Evolutionary conservation across 2,797 vertebrate species (phyloP).

Genomic region (Hybognathus amarus): DNA sequence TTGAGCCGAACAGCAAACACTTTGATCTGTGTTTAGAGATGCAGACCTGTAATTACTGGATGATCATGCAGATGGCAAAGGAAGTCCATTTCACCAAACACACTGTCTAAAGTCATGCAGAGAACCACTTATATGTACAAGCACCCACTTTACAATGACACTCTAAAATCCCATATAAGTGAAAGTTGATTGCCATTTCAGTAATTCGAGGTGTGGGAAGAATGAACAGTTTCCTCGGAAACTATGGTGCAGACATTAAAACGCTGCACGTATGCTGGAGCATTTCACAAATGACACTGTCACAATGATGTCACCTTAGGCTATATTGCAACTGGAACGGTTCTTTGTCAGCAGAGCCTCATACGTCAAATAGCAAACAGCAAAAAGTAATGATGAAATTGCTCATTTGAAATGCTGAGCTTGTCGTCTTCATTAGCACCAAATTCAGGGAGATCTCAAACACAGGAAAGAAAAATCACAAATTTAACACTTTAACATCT

Average conservation of each 20-base stretch:
- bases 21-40: slow-evolving; percentile 35
- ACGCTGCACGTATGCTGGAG: neutral
- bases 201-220: neutral
- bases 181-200: slow-evolving; percentile 4
- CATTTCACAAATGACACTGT: slow-evolving; percentile 7
- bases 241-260: neutral
- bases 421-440: neutral
- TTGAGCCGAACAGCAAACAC: slow-evolving; percentile 16
- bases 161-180: slow-evolving; percentile 3
- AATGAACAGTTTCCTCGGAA: neutral
- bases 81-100: slow-evolving; percentile 25
- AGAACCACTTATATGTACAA: slow-evolving; percentile 9
- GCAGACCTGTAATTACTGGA: slow-evolving; percentile 38
- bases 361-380: slow-evolving; percentile 1
- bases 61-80: slow-evolving; percentile 1
- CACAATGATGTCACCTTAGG: neutral
- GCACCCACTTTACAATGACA: neutral
- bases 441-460: neutral
- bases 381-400: neutral
- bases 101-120: slow-evolving; percentile 29
- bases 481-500: neutral
- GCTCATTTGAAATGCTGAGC: slow-evolving; percentile 5
- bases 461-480: neutral
- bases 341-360: neutral
- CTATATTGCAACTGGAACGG: slow-evolving; percentile 5